Base-by-base conservation (phyloP, 2,113 vertebrate species). In the Lethenteron reissneri region DNA sequence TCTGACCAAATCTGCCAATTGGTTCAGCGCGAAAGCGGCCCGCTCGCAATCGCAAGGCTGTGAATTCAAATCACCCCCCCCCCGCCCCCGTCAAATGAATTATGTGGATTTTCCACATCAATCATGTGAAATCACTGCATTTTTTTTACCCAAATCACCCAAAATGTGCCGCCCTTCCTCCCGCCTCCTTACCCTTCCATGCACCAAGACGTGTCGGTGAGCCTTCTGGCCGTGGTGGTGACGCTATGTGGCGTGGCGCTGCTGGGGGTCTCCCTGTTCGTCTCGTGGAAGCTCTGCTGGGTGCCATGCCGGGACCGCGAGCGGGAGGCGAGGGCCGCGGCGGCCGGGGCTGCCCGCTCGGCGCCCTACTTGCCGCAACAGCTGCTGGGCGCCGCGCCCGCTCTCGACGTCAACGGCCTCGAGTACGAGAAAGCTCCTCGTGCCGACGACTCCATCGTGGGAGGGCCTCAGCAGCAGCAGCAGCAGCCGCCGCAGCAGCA, bases 281-380 rank as follows among this genome's bases (percentile, higher is more conserved):
- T 99, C 21, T 96, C 94, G 74, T 99, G 94, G 94, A 99, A 99
- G 77, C 87, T 99, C 75, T 97, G 94, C 78, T 99, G 94, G 94
- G 89, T 97, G 80, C 94, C 94, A 58, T 99, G 94, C 92, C 84
- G 92, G 76, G 92, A 99, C 77, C 84, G 86, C 71, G 85, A 25
- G n/a, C 64, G 64, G n/a, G 64, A 68, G n/a, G 41, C 41, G 41
- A 41, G 41, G 41, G 41, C 41, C 41, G 41, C 41, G 41, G 41
- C 41, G 41, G 41, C 41, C 41, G 41, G 41, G 6, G 41, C 41
- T 41, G 64, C 64, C 1, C 64, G 10, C 11, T 68, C 64, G 8
- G 25, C 25, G 64, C 64, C 64, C 8, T 41, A 41, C 41, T 25
- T 68, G 64, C 64, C 64, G 10, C 41, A 41, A 41, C 41, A 41